Evolutionary conservation across 2,797 vertebrate genomes (phyloP), one percentile per base, ranked within the genome.

Genomic region (Sciurus vulgaris): DNA sequence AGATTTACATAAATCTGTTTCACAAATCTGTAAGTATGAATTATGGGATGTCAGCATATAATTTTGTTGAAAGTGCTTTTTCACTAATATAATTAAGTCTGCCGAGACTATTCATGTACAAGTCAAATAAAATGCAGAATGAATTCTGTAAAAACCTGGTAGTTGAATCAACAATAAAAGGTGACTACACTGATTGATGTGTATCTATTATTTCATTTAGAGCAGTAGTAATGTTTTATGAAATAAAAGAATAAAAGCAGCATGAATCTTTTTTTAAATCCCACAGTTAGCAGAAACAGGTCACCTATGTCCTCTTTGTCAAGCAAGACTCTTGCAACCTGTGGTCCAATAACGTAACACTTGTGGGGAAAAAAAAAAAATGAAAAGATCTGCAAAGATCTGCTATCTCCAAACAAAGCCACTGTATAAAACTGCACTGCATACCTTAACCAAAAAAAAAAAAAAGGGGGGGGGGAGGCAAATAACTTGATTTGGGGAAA

Each of bases 1-100:
- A 98, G 97, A 98, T 97, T 97, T 98, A 97, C 97, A 97, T 97
- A 97, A 98, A 98, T 97, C 96, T 97, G 97, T 96, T 97, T 96
- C 96, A 97, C 96, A 97, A 97, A 97, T 97, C 84, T 96, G 84
- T 96, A 98, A 97, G 97, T 97, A 98, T 97, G 94, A 98, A 98
- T 98, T 98, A 97, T 96, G 95, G 90, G 89, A 97, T 98, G 97
- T 97, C 97, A 98, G 97, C 97, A 97, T 98, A 92, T 98, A 98
- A 98, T 98, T 98, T 98, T 96, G 95, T 97, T 97, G 85, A 96
- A 97, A 97, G 97, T 97, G 94, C 97, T 98, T 98, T 98, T 97
- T 97, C 94, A 94, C 97, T 97, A 98, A 98, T 97, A 97, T 97
- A 97, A 97, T 97, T 97, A 97, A 98, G 97, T 97, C 97, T 98